Evolutionary conservation across 2,113 vertebrate genomes (phyloP).

Genomic region (Triplophysa siluroides): DNA sequence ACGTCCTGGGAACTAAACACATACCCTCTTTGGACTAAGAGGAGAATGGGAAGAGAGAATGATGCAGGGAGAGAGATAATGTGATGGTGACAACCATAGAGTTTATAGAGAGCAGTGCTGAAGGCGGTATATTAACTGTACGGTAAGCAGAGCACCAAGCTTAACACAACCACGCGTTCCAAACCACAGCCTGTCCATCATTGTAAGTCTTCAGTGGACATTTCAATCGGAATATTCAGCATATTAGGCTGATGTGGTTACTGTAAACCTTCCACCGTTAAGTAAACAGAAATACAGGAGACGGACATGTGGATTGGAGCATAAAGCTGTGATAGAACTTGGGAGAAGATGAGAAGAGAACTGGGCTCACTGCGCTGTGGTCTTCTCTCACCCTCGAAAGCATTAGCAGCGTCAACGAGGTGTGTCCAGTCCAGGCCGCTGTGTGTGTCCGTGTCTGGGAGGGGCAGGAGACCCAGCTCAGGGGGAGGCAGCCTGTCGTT

Average conservation of each 20-base stretch:
- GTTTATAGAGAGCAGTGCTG: not conserved
- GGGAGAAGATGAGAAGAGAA: slow-evolving; percentile 7
- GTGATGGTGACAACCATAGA: not conserved
- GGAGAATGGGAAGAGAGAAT: not conserved
- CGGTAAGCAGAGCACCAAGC: not conserved
- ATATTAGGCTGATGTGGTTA: no score
- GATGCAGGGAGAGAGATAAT: not conserved
- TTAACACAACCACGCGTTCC: slow-evolving; percentile 13
- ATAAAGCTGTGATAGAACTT: slow-evolving; percentile 9
- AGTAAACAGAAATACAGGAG: not conserved
- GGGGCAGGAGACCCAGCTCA: slow-evolving; percentile 91
- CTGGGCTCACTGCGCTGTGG: slow-evolving; percentile 57
- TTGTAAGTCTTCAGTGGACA: no score
- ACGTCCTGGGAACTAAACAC: slow-evolving; percentile 87
- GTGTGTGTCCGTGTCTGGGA: slow-evolving; percentile 83
- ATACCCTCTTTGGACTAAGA: slow-evolving; percentile 89
- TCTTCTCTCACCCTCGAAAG: slow-evolving; percentile 86
- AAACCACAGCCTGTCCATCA: slow-evolving; percentile 11
- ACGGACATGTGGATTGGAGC: not conserved
- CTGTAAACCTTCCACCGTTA: not conserved
- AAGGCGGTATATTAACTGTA: slow-evolving; percentile 6
- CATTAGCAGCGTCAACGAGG: slow-evolving; percentile 94
- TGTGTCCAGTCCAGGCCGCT: slow-evolving; percentile 92
- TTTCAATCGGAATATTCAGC: no score
- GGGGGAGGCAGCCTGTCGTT: slow-evolving; percentile 87